A percentile compares a stretch with the other conserved stretches of the same genome.
Evolutionary conservation across 1,140 invertebrate species (phyloP).

Genomic region (Lepidotrigona ventralis): DNA sequence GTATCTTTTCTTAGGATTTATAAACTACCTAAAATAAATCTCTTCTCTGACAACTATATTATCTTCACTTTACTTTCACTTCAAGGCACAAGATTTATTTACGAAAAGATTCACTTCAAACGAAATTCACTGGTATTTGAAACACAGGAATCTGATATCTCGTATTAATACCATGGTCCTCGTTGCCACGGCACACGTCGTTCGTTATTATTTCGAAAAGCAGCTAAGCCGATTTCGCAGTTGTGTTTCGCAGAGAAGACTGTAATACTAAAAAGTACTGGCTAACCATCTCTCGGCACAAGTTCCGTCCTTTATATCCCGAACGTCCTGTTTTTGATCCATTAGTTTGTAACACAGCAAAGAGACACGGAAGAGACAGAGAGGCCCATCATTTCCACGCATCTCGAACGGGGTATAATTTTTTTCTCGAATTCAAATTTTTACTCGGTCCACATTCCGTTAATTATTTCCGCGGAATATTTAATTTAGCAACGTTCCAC

Average conservation of each 20-base stretch:
- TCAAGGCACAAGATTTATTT: background rate
- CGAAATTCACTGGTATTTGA: slow-evolving; percentile 31
- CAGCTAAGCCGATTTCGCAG: slow-evolving; percentile 69
- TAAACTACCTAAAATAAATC: background rate
- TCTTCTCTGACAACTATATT: background rate
- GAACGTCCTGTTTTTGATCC: slow-evolving; percentile 8
- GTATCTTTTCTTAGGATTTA: background rate
- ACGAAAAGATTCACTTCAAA: background rate
- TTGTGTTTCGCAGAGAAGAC: slow-evolving; percentile 27
- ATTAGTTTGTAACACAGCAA: slow-evolving; percentile 18
- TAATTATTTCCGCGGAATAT: background rate
- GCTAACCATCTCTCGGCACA: slow-evolving; percentile 40
- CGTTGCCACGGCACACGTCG: slow-evolving; percentile 19
- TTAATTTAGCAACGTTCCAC: background rate
- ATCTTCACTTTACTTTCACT: background rate
- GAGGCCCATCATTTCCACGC: background rate
- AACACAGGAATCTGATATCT: slow-evolving; percentile 25
- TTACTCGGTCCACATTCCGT: background rate
- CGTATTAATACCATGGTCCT: slow-evolving; percentile 26
- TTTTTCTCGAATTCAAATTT: slow-evolving; percentile 2
- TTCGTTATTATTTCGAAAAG: slow-evolving; percentile 67
- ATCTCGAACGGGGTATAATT: background rate
- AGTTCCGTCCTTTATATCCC: slow-evolving; percentile 31
- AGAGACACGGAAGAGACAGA: background rate
- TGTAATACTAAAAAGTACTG: slow-evolving; percentile 50